phyloP scores from a whole-genome alignment of 2,113 vertebrate genomes.

The Lathamus discolor region DNA sequence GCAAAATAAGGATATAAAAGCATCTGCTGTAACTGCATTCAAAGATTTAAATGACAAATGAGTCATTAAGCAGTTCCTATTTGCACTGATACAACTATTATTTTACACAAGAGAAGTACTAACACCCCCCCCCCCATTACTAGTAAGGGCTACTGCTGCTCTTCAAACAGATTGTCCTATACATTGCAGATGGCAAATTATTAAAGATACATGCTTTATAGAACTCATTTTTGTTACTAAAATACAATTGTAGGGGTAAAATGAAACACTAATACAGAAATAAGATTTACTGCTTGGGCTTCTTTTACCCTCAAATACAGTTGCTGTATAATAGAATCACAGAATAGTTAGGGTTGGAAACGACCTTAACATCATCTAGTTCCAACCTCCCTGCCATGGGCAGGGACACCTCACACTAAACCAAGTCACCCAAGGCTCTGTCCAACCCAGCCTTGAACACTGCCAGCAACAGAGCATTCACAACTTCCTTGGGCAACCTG shows the following conservation, averaged over 20 bases:
- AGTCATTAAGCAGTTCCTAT: constrained; percentile 18
- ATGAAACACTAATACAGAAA: background rate
- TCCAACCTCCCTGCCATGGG: too few species aligned
- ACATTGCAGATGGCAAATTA: background rate
- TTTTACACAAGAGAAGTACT: background rate
- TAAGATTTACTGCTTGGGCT: background rate
- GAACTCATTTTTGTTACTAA: background rate
- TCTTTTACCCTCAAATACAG: background rate
- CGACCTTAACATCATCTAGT: too few species aligned
- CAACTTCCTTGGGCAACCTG: too few species aligned
- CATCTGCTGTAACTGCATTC: background rate
- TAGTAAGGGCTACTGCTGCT: background rate
- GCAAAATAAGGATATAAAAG: constrained; percentile 19
- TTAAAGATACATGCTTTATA: background rate
- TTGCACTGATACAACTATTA: background rate
- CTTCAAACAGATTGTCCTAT: background rate
- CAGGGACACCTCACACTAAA: too few species aligned
- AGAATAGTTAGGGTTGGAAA: too few species aligned
- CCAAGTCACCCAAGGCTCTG: too few species aligned
- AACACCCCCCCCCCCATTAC: background rate
- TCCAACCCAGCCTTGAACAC: too few species aligned
- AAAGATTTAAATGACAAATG: constrained; percentile 30
- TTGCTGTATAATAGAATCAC: background rate
- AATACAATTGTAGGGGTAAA: background rate
- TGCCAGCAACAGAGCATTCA: too few species aligned